Evolutionary conservation across 2,797 vertebrate species (phyloP).

Genomic region (Tachyglossus aculeatus): DNA sequence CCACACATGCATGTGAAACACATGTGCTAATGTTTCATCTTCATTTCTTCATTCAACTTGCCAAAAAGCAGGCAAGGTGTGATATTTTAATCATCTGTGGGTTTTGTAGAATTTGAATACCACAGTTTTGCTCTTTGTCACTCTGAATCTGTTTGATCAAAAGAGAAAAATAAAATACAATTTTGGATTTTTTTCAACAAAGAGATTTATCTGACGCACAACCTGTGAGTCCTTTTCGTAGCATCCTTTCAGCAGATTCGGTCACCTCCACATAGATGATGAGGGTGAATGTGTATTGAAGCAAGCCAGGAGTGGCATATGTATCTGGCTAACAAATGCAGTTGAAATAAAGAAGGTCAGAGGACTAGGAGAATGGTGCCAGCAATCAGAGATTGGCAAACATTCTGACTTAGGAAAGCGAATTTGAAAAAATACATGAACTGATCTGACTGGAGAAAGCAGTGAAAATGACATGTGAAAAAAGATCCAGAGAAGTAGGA

Average conservation of each 20-base stretch:
- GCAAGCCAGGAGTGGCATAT: too few relatives aligned
- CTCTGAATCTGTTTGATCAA: background rate
- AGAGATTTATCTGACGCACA: conserved; percentile 2
- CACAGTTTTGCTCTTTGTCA: conserved; percentile 21
- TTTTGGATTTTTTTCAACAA: background rate
- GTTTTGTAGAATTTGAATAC: conserved; percentile 56
- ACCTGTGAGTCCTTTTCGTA: too few relatives aligned
- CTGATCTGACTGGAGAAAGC: conserved; percentile 44
- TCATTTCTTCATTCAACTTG: conserved; percentile 55
- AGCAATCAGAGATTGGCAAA: too few relatives aligned
- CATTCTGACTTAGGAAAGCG: conserved; percentile 40
- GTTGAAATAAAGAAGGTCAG: too few relatives aligned
- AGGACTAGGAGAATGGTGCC: too few relatives aligned
- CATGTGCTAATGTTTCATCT: conserved; percentile 67
- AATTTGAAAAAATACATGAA: conserved; percentile 46
- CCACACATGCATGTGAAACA: conserved; percentile 61
- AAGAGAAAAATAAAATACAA: background rate
- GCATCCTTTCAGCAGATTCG: too few relatives aligned
- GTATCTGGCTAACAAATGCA: too few relatives aligned
- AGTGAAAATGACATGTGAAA: conserved; percentile 43
- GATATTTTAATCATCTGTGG: conserved; percentile 75
- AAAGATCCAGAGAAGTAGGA: conserved; percentile 25
- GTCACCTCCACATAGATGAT: too few relatives aligned
- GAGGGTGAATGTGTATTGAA: background rate
- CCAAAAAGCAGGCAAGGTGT: conserved; percentile 70